Percentiles rank a stretch among this genome's conserved stretches.
Evolutionary conservation across 2,888 invertebrate genomes (phyloP).

Genomic region (Pollenia labialis): DNA sequence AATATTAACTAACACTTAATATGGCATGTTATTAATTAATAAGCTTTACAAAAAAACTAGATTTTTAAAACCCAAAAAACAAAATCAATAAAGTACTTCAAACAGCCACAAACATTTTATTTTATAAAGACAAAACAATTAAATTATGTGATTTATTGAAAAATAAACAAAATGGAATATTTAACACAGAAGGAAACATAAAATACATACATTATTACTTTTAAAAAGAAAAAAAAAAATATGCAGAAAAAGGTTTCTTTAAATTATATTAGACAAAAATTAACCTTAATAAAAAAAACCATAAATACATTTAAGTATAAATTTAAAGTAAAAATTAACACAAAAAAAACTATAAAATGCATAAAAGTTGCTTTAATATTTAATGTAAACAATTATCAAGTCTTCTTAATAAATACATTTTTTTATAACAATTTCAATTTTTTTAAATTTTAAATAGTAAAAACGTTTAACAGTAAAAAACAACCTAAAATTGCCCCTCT

Average conservation of each 20-base stretch:
- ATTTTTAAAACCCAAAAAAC: constrained; percentile 29
- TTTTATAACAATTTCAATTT: neutral
- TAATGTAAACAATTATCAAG: constrained; percentile 39
- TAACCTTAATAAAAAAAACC: constrained; percentile 24
- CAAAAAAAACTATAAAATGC: constrained; percentile 12
- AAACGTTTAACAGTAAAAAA: no score
- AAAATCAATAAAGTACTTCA: constrained; percentile 19
- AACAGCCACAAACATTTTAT: constrained; percentile 42
- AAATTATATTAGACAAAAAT: constrained; percentile 57
- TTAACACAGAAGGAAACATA: constrained; percentile 27
- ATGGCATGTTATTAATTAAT: constrained; percentile 59
- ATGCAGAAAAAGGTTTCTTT: constrained; percentile 67
- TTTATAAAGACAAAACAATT: constrained; percentile 32
- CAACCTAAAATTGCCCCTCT: no score
- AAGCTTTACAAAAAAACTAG: constrained; percentile 59
- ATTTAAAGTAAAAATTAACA: neutral
- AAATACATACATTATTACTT: constrained; percentile 47
- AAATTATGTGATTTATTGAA: constrained; percentile 44
- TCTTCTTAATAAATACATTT: constrained; percentile 45
- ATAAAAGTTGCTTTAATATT: constrained; percentile 38
- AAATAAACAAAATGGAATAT: neutral
- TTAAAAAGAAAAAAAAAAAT: constrained; percentile 47
- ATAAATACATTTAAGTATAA: constrained; percentile 11
- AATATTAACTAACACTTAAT: constrained; percentile 67
- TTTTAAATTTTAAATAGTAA: no score